Percentiles rank a stretch among this genome's conserved stretches.
phyloP scores from a whole-genome alignment of 2,113 vertebrate species.

The Psettodes erumei region DNA sequence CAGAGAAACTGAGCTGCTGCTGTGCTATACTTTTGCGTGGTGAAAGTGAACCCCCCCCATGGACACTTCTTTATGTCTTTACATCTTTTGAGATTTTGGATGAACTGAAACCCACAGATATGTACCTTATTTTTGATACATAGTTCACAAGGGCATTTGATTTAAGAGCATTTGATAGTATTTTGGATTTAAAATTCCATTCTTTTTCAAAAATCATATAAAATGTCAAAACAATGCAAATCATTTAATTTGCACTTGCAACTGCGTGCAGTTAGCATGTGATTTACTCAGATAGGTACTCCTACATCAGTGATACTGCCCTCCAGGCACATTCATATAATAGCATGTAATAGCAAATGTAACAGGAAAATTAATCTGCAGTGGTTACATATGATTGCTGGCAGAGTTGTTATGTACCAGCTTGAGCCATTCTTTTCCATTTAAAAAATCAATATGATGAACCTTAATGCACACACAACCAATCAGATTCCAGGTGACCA shows the following conservation, averaged over 20 bases:
- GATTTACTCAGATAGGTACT: slow-evolving; percentile 15
- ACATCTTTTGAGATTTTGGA: background rate
- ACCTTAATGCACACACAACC: background rate
- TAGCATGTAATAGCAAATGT: too few relatives aligned
- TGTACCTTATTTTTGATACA: background rate
- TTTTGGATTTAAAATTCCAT: background rate
- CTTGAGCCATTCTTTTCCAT: background rate
- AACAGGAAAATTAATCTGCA: too few relatives aligned
- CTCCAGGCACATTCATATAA: slow-evolving; percentile 24
- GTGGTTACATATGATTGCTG: background rate
- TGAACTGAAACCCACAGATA: background rate
- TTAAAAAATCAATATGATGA: background rate
- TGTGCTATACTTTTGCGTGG: slow-evolving; percentile 19
- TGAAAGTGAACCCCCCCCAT: background rate
- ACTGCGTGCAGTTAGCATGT: slow-evolving; percentile 14
- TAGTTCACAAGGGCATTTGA: background rate
- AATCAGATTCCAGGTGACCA: background rate
- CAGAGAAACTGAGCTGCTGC: slow-evolving; percentile 30
- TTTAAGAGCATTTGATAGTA: background rate
- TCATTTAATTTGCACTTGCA: background rate
- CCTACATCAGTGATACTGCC: slow-evolving; percentile 29
- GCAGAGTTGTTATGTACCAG: background rate
- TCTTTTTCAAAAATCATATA: background rate
- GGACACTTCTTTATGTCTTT: background rate
- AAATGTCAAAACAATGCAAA: background rate